Evolutionary conservation across 92 coral and sea anemone genomes (phyloP), one percentile per base, ranked within the genome.

Genomic region (Phymanthus crucifer): DNA sequence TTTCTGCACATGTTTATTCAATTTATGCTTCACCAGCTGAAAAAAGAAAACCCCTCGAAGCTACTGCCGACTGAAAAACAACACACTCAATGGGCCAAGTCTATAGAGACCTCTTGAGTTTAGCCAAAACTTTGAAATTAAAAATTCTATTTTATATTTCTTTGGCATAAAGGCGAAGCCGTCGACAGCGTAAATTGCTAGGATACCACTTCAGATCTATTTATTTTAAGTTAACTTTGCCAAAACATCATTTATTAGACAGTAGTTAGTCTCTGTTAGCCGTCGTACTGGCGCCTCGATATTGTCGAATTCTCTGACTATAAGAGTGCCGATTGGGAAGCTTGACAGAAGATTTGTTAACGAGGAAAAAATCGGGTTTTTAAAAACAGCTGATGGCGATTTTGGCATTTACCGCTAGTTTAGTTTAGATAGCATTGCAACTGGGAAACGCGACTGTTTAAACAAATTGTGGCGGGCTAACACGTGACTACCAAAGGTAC

Each of bases 101-200:
- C 34, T 12, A 33, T 61, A 8, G 26, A 11, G 29, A 0, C 68
- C 68, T 24, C 35, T 61, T 61, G 33, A 61, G 32, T 61, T 61
- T 29, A 61, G 68, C 19, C 68, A 27, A 27, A 29, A 61, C 29
- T 61, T 61, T 61, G 0, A 24, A 24, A n/a, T 61, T 27, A 24
- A 24, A 24, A 61, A 24, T 26, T 21, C 32, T 57, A 19, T 19
- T 61, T 29, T 61, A 26, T 61, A 10, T 27, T 61, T 27, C 4
- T 24, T 61, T 3, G 17, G 29, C 29, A 61, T n/a, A 61, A 61
- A 61, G 32, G 9, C 68, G 32, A 7, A 27, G 35, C 33, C 19
- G 14, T 61, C 68, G 12, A 61, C 68, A 61, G 68, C 34, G 26
- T 61, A 26, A 61, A 61, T 61, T 27, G 68, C 68, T 61, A 27